Conservation (phyloP, 2,797 vertebrate species). For the Sibirionetta formosa region DNA sequence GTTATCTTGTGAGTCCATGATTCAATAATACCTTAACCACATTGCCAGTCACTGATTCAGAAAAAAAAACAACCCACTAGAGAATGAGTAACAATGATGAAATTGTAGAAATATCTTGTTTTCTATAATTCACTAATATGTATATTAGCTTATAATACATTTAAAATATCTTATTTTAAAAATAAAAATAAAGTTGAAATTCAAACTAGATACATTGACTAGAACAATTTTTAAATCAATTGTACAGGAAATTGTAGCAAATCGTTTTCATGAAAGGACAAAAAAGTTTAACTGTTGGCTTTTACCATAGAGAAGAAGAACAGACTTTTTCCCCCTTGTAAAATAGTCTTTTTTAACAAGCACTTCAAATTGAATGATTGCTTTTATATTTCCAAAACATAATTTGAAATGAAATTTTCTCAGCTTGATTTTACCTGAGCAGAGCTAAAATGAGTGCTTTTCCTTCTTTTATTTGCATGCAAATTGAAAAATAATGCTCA, state of each 20-base stretch:
- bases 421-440: not conserved
- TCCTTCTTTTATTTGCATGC: not conserved
- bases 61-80: not conserved
- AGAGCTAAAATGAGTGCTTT: not conserved
- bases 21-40: not conserved
- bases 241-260: not conserved
- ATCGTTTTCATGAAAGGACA: not conserved
- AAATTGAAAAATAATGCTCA: not conserved
- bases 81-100: not conserved
- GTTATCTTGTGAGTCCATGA: not conserved
- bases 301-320: not conserved
- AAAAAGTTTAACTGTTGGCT: not conserved
- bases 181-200: not conserved
- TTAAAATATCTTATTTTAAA: not conserved
- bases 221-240: not conserved
- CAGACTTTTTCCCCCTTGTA: not conserved
- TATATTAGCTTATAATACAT: fast-evolving
- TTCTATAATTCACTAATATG: not conserved
- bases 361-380: not conserved
- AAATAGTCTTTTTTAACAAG: not conserved
- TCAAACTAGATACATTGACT: not conserved
- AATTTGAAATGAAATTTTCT: not conserved
- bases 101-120: not conserved
- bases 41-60: not conserved
- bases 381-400: not conserved